Percentiles rank a stretch among this genome's conserved stretches.
Conservation (phyloP, 2,888 invertebrate species). For the Scrobipalpa atriplicella region DNA sequence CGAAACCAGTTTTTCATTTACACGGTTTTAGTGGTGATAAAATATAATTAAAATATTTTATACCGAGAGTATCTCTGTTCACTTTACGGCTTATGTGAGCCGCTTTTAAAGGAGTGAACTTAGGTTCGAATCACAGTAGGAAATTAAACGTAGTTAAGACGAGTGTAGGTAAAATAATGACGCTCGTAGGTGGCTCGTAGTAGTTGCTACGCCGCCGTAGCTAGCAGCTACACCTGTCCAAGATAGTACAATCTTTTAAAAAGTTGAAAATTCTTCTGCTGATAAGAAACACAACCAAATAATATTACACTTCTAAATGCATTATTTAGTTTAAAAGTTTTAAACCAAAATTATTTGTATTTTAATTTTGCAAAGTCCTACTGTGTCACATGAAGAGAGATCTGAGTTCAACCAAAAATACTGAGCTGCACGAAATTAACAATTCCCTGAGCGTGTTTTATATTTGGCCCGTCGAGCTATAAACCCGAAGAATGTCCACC, state of each 20-base stretch:
- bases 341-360: background rate
- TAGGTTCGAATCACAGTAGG: constrained; percentile 50
- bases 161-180: background rate
- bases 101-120: constrained; percentile 58
- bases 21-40: constrained; percentile 80
- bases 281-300: too few species aligned
- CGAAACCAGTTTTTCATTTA: constrained; percentile 81
- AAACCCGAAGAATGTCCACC: constrained; percentile 56
- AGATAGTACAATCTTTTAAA: background rate
- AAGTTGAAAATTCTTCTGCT: background rate
- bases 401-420: constrained; percentile 71
- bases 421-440: constrained; percentile 73
- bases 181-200: background rate
- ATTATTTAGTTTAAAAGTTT: too few species aligned
- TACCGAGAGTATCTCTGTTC: constrained; percentile 71
- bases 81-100: constrained; percentile 68
- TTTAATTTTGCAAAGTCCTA: constrained; percentile 30
- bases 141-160: background rate
- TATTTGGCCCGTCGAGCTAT: constrained; percentile 60
- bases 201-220: constrained; percentile 4
- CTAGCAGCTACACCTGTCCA: background rate
- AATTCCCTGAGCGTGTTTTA: constrained; percentile 74
- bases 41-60: constrained; percentile 84
- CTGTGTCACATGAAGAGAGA: constrained; percentile 47
- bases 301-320: too few species aligned